phyloP scores from a whole-genome alignment of 2,888 invertebrate species.

The Chrysolina americana region DNA sequence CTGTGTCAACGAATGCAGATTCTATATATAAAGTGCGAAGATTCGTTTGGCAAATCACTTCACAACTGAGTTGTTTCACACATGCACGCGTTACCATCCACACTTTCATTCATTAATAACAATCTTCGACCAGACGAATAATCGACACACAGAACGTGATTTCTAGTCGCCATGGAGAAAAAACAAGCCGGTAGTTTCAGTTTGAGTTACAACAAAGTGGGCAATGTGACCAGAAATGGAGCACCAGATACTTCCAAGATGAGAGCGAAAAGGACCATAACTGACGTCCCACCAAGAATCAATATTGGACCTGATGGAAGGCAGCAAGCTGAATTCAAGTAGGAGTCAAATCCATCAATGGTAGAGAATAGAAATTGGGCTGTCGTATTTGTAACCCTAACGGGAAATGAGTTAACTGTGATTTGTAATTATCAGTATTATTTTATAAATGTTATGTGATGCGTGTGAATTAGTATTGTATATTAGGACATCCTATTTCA shows the following conservation, averaged over 20 bases:
- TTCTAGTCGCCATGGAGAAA: neutral
- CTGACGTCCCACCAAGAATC: slow-evolving; percentile 45
- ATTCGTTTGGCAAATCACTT: slow-evolving; percentile 6
- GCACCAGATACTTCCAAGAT: neutral
- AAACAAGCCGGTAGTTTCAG: slow-evolving; percentile 4
- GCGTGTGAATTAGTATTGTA: too few species aligned
- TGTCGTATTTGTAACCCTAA: neutral
- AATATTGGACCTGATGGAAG: slow-evolving; percentile 51
- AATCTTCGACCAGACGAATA: neutral
- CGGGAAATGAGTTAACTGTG: neutral
- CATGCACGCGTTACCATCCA: neutral
- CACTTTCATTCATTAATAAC: neutral
- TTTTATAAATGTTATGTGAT: neutral
- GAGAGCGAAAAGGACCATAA: slow-evolving; percentile 35
- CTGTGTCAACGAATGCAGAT: slow-evolving; percentile 6
- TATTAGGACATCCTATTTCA: too few species aligned
- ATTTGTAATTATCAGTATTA: slow-evolving; percentile 3
- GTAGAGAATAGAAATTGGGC: neutral
- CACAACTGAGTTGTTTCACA: neutral
- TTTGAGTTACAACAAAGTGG: neutral
- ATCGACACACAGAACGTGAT: neutral
- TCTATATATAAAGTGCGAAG: slow-evolving; percentile 23
- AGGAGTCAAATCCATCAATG: neutral
- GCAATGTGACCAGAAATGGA: neutral
- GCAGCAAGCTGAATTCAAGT: slow-evolving; percentile 47